Evolutionary conservation across 2,888 invertebrate species (phyloP).

Genomic region (Plebejus argus): DNA sequence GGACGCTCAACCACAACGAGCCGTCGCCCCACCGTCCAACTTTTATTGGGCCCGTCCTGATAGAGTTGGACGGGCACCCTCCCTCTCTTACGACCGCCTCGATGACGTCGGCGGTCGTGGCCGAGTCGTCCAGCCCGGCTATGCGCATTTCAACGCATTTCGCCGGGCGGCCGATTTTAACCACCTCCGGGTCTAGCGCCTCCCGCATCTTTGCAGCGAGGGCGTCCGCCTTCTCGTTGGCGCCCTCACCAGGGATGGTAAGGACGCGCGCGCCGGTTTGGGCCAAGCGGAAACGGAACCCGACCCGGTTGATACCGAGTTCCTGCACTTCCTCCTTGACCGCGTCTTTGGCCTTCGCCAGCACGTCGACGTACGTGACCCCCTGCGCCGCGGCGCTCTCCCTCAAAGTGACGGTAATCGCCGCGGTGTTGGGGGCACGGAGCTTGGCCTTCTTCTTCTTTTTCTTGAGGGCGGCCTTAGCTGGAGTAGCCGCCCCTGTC

Average conservation of each 20-base stretch:
- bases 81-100: constrained; percentile 33
- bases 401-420: constrained; percentile 1
- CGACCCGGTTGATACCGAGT: neutral
- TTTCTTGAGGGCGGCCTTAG: neutral
- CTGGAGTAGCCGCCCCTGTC: too few species aligned
- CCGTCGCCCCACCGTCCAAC: neutral
- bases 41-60: constrained; percentile 24
- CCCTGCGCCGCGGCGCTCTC: neutral
- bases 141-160: constrained; percentile 39
- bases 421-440: neutral
- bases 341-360: neutral
- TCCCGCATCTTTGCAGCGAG: constrained; percentile 28
- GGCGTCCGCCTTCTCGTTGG: constrained; percentile 35
- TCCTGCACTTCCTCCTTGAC: neutral
- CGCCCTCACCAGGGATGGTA: neutral
- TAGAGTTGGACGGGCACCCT: neutral
- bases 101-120: constrained; percentile 26
- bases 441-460: too few species aligned
- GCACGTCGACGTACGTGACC: neutral
- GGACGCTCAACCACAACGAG: neutral
- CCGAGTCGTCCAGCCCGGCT: constrained; percentile 40
- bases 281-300: neutral
- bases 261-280: constrained; percentile 17
- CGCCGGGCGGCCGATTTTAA: constrained; percentile 32
- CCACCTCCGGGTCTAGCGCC: neutral